Base-by-base conservation (phyloP, 2,113 vertebrate species). In the Columba livia region DNA sequence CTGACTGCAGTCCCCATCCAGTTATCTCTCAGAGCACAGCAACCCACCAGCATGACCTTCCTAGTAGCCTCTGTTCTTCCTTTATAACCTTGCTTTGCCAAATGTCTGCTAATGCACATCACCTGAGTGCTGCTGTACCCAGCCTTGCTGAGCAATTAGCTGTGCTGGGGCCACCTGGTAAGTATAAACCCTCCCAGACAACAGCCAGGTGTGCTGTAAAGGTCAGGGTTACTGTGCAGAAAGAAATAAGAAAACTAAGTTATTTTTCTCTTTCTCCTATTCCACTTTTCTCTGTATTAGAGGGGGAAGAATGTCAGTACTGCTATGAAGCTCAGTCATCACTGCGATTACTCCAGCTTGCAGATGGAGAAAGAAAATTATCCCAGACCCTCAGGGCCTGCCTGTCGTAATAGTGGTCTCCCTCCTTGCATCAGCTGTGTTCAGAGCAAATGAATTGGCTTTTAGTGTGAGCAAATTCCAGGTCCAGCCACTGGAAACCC, bases 21-120 rank as follows among this genome's bases (percentile, higher is more conserved):
- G 3, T 0, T 36, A 44, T 7, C 26, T 8, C 25, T 8, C 19
- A 24, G 19, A 54, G 8, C 51, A 75, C 26, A 79, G 13, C 57
- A 0, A 44, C 2, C 1, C 24, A 21, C 0, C 12, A 15, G 2
- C 10, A 72, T 0, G 0, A 4, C 6, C 32, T 66, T 36, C 25
- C 2, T 2, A 0, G 0, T 0, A 0, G 0, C 5, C 11, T 6
- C n/a, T 53, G 11, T 75, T 48, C 31, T 69, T 51, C 40, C 36
- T 54, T 64, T 79, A 40, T 83, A 88, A 51, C 82, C 54, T 53
- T 61, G 32, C 34, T 75, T 17, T 48, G 26, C 67, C 29, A 25
- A 34, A 42, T 18, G 36, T 40, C 73, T 38, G 28, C 34, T 87
- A 38, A 32, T 3, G 1, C 24, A n/a, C 10, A 11, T 12, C 32